Base-by-base conservation (phyloP, 2,888 invertebrate species). In the Mythimna lalbum region DNA sequence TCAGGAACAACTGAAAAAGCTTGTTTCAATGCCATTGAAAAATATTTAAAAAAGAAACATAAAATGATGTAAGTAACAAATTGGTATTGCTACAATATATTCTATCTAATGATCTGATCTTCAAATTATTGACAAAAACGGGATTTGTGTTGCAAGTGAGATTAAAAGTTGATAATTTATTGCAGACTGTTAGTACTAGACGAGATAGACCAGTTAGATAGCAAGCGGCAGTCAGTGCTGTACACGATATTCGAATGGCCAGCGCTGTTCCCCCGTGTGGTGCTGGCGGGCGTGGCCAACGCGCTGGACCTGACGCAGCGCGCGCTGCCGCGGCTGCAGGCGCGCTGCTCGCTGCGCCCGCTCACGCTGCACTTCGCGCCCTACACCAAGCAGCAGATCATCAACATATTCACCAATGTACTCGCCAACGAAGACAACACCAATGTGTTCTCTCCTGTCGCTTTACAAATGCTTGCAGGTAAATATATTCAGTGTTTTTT, bases 191-290 rank as follows among this genome's bases (percentile, higher is more conserved):
- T 99, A 80, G 97, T 99, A 17, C 91, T 99, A 72, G 99, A 99
- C 91, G 99, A 99, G 96, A 98, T 99, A 73, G 99, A 99, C 92
- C 99, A 99, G 90, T 93, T 99, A 52, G 98, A 98, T 87, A 98
- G 97, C 80, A 97, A 97, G 85, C 97, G 97, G 47, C 99, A 99
- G 87, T 97, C 98, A 0, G 98, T 99, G 4, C 95, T 99, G 9
- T 99, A 99, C 93, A 98, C 98, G 1, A 97, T 99, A 84, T 99
- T 99, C 91, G 98, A 99, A 90, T 99, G 99, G 99, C 98, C 99
- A 0, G 96, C 98, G 0, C 90, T 97, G 66, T 90, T 94, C 0
- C 97, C 98, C 0, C 97, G 97, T 52, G 90, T 99, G 0, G 96
- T 99, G 57, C 95, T 99, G 12, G 96, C 99, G 43, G 99, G 99